Percentiles rank a stretch among this genome's conserved stretches.
Evolutionary conservation across 1,140 invertebrate genomes (phyloP).

Genomic region (Trichogramma pretiosum): DNA sequence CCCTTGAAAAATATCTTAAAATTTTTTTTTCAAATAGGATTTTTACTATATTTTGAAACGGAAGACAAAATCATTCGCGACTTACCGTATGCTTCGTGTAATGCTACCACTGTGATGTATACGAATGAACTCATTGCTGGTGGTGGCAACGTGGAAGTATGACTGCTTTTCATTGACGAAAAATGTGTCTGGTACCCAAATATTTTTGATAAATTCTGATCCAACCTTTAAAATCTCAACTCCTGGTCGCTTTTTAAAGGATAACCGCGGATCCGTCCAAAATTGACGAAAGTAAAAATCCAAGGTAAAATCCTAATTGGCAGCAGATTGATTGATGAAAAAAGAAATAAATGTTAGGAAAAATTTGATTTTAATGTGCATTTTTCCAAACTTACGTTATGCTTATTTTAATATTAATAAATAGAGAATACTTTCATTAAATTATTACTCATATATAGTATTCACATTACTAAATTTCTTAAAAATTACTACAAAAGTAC

Average conservation of each 20-base stretch:
- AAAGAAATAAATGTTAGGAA: too few species aligned
- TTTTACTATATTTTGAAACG: conserved; percentile 9
- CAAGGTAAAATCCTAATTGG: conserved; percentile 85
- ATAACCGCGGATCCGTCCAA: conserved; percentile 91
- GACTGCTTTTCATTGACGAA: conserved; percentile 98
- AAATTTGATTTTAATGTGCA: too few species aligned
- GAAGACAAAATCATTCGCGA: too few species aligned
- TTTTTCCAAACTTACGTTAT: too few species aligned
- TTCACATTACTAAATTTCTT: too few species aligned
- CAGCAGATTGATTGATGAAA: background rate
- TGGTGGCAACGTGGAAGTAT: conserved; percentile 95
- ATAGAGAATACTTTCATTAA: too few species aligned
- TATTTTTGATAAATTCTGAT: conserved; percentile 92
- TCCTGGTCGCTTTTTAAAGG: conserved; percentile 76
- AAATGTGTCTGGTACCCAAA: conserved; percentile 98
- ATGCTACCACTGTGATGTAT: conserved; percentile 91
- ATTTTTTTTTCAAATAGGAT: too few species aligned
- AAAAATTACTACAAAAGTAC: too few species aligned
- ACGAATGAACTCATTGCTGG: conserved; percentile 93
- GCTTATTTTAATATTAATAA: too few species aligned
- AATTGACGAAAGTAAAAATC: conserved; percentile 99
- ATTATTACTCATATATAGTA: too few species aligned
- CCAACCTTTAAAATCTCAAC: conserved; percentile 84
- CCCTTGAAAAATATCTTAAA: too few species aligned
- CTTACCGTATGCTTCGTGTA: conserved; percentile 89